Conservation (phyloP, 2,113 vertebrate species). For the Anarhynchus alexandrinus region DNA sequence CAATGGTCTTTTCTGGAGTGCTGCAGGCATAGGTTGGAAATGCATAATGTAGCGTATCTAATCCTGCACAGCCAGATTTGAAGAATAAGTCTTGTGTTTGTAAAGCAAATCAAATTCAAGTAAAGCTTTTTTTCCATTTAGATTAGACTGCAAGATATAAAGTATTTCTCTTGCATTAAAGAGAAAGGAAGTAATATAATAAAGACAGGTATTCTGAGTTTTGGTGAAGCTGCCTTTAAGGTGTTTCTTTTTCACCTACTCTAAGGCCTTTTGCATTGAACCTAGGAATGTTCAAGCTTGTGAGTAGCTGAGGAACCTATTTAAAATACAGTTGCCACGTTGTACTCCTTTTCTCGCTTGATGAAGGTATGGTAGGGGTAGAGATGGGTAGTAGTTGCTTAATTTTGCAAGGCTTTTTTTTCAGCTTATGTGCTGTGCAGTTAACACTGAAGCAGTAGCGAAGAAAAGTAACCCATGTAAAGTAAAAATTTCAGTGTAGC, state of each 20-base stretch:
- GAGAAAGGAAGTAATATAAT: neutral
- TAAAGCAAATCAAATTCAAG: neutral
- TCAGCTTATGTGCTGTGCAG: neutral
- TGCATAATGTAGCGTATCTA: fast-evolving
- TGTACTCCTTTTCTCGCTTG: neutral
- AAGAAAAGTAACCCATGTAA: neutral
- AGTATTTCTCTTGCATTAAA: neutral
- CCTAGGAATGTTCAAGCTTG: neutral
- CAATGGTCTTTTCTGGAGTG: neutral
- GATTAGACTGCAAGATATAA: neutral
- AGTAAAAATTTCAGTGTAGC: neutral
- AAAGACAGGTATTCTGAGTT: neutral
- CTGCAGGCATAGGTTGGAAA: neutral
- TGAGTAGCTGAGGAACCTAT: neutral
- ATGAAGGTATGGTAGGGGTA: neutral
- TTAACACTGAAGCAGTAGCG: neutral
- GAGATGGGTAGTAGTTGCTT: neutral
- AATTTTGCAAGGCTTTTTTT: neutral
- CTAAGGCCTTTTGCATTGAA: neutral
- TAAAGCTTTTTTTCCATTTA: neutral
- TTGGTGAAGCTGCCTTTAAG: neutral
- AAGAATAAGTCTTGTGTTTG: neutral
- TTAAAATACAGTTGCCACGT: neutral
- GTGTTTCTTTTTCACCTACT: neutral
- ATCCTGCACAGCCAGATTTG: neutral